Percentiles rank a stretch among this genome's conserved stretches.
Conservation (phyloP, 2,888 invertebrate species). For the Hyposoter didymator region DNA sequence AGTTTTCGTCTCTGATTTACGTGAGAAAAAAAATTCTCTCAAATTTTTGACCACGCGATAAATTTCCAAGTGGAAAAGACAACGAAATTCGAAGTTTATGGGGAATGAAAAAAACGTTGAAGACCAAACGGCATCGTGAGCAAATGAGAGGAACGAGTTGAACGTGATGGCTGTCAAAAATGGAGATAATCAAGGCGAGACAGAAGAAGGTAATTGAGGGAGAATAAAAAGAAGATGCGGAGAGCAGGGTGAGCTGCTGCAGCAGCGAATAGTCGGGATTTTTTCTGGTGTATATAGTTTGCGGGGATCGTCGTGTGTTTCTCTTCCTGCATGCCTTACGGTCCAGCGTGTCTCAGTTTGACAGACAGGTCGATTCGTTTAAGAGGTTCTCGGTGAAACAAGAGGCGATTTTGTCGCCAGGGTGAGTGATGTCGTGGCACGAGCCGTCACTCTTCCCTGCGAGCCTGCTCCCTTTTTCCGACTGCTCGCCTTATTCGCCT, state of each 20-base stretch:
- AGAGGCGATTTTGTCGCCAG: constrained; percentile 72
- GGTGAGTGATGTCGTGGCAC: constrained; percentile 74
- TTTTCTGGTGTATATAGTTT: constrained; percentile 39
- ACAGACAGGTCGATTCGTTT: constrained; percentile 73
- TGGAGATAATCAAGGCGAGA: neutral
- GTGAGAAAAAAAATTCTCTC: neutral
- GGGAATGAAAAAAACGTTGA: too few relatives aligned
- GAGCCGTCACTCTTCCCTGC: constrained; percentile 73
- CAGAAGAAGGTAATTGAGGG: neutral
- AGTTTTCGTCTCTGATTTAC: neutral
- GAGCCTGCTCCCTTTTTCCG: constrained; percentile 36
- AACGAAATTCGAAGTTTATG: too few relatives aligned
- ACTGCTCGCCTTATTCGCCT: constrained; percentile 16
- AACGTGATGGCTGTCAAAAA: neutral
- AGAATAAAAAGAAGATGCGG: neutral
- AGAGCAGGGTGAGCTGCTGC: neutral
- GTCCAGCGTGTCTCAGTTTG: constrained; percentile 66
- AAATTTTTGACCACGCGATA: neutral
- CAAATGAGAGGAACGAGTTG: neutral
- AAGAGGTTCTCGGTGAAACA: constrained; percentile 59
- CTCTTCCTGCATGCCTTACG: constrained; percentile 50
- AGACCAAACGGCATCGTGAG: neutral
- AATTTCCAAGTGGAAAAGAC: too few relatives aligned
- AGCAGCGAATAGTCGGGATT: constrained; percentile 36
- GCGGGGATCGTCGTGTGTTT: neutral